Evolutionary conservation across 2,113 vertebrate genomes (phyloP), one percentile per base, ranked within the genome.

Genomic region (Cinclus mexicanus): DNA sequence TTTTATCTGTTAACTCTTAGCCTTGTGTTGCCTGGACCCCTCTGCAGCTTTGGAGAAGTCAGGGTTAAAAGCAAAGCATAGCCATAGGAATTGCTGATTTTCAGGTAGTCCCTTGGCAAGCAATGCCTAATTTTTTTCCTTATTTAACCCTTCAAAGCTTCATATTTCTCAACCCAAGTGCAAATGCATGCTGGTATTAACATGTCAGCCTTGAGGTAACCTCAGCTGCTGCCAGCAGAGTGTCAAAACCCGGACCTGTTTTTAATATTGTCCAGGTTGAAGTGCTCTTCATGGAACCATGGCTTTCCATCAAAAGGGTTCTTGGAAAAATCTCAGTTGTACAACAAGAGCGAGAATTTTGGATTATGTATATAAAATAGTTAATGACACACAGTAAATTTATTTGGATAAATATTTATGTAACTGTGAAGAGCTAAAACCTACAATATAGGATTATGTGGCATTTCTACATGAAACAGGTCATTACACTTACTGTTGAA

Each of bases 401-500:
- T 84, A 59, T 87, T 15, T 4, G 33, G 46, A 49, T 92, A 83
- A 89, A 84, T 96, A 85, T 93, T 96, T 95, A 41, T 56, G 41
- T 78, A 91, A 67, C 82, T 17, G 14, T 74, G 64, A 95, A 63
- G n/a, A 77, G 33, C 76, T 90, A 93, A 89, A 95, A 70, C 26
- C 39, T 89, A 56, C 64, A 79, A 33, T 83, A 52, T 39, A 74
- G 42, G 39, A 49, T 97, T 96, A 46, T 86, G 55, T 82, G 63
- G 22, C 6, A 8, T 86, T 94, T 94, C 95, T 89, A 88, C 49
- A n/a, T 42, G 37, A 85, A 90, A 65, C 59, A 79, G 46, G 61
- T 96, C 63, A 89, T 90, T 97, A 78, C 59, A 79, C 41, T 94
- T 95, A 33, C 65, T 94, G 60, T 83, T 89, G 82, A 96, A 68